These are phyloP conservation scores for Lasioglossum zephyrum DNA, from an alignment of 2,888 invertebrate species.

Conservation along the genomic window DNA sequence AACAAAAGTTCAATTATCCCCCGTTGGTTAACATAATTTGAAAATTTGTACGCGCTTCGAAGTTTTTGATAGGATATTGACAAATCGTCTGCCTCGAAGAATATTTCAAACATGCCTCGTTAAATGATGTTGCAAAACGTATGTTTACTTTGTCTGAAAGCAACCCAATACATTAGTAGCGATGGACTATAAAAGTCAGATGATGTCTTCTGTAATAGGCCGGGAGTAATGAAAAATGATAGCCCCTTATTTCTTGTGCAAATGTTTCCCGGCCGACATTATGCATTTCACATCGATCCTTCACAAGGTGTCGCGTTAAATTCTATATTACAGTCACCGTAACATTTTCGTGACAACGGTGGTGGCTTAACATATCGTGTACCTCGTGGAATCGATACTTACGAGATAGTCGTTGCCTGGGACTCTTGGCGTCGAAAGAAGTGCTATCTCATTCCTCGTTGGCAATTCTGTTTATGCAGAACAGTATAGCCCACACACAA, in stretches of 20 bases:
- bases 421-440: neutral
- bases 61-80: neutral
- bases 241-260: slow-evolving; percentile 10
- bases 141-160: neutral
- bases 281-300: slow-evolving; percentile 1
- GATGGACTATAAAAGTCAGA: slow-evolving; percentile 8
- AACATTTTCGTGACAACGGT: slow-evolving; percentile 9
- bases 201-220: neutral
- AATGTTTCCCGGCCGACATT: slow-evolving; percentile 1
- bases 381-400: slow-evolving; percentile 4
- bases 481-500: neutral
- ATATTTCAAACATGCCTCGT: neutral
- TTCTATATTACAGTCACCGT: slow-evolving; percentile 16
- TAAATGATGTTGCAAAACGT: neutral
- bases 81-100: neutral
- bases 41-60: neutral
- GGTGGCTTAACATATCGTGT: slow-evolving; percentile 5
- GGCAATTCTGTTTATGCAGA: neutral
- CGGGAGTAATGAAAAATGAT: slow-evolving; percentile 15
- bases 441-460: neutral
- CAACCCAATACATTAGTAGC: slow-evolving; percentile 2
- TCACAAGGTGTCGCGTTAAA: slow-evolving; percentile 4
- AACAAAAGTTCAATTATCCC: neutral
- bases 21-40: neutral
- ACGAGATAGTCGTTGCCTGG: neutral